Evolutionary conservation across 2,888 invertebrate genomes (phyloP), one percentile per base, ranked within the genome.

Genomic region (Sminthurides aquaticus): DNA sequence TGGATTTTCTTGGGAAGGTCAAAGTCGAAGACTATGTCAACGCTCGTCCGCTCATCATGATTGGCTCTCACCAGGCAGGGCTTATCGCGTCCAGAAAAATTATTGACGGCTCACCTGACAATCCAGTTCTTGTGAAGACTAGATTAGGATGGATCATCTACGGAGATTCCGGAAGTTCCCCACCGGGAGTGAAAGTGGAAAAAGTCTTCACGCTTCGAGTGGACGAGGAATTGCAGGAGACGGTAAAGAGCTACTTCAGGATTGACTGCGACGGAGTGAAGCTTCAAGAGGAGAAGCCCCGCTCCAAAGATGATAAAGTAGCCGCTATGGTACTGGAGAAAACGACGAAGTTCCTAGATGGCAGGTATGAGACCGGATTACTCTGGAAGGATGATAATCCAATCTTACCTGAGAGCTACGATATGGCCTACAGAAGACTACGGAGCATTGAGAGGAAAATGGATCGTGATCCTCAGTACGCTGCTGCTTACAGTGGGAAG

Each of bases 301-400:
- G 5, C 22, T 56, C 56, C 28, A 26, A 48, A n/a, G 60, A 65
- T n/a, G 57, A 65, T 24, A 43, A 26, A n/a, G 1, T 11, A 29
- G 60, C 22, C 15, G 29, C 3, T 3, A 22, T 8, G 8, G 18
- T n/a, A 8, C 18, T 28, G 22, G 22, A 8, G 18, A 22, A 28
- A 5, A 52, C 22, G 52, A 52, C 52, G 5, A 8, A 22, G 18
- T 8, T 20, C 5, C 5, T 52, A 5, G 52, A 20, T 5, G 22
- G 20, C 3, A 15, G 52, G 18, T 68, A 48, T 48, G 67, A 67
- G 55, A 59, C 60, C 18, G 65, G 61, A 2, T 43, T 67, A n/a
- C 49, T 69, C 20, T 69, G 67, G 69, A 62, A 59, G 56, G 18
- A 8, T 15, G 49, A 65, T 15, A 49, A 59, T n/a, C 15, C 29